Evolutionary conservation across 2,797 vertebrate genomes (phyloP), one percentile per base, ranked within the genome.

Genomic region (Decapterus maruadsi): DNA sequence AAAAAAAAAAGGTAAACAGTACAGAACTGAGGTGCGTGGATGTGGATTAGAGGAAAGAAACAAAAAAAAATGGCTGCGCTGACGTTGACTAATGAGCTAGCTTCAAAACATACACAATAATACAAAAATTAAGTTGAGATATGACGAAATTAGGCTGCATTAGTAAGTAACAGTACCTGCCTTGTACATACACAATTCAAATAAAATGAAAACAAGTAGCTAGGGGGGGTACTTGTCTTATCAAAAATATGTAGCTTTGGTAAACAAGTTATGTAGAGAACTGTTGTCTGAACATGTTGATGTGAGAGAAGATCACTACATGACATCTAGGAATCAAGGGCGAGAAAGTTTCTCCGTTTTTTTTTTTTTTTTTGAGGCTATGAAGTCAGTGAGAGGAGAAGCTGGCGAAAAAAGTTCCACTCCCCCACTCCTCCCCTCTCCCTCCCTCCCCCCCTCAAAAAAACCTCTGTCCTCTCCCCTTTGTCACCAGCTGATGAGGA

Each of bases 201-300:
- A 94, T 82, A 89, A 95, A 95, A 94, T 94, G 95, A 94, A 85
- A 92, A 95, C 95, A 96, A 94, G 92, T 93, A 93, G 90, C 94
- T 94, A 95, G 78, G 34, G 26, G 26, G 31, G 87, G 87, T 92
- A 94, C 94, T 94, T 92, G 91, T 94, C 92, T 95, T 96, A 96
- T 95, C 94, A 96, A 96, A 96, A 97, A 96, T 94, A 96, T 93
- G 94, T 95, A 95, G 96, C 95, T 96, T 96, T 96, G 95, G 95
- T 96, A 96, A 96, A 96, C 95, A 94, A 94, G 93, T 94, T 93
- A 87, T 84, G 85, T 75, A 86, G 89, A 93, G 90, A 90, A 91
- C 89, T 87, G 87, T 84, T 46, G 81, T 87, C 93, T 94, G 92
- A 93, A 94, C 90, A 92, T 77, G 73, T 78, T 64, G 81, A 81